Evolutionary conservation across 2,888 invertebrate genomes (phyloP).

Genomic region (Strigamia maritima): DNA sequence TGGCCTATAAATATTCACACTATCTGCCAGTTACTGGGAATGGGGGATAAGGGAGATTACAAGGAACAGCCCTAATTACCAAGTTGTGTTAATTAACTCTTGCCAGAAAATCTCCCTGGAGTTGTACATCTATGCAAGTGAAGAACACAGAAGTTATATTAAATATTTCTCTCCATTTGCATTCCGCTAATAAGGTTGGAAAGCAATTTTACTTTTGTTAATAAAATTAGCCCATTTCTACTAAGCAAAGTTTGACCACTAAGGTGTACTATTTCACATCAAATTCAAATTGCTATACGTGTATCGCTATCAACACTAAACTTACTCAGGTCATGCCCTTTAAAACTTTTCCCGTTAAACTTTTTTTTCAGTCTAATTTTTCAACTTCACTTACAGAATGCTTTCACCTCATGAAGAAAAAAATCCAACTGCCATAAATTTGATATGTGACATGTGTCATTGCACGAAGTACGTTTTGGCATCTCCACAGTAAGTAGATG

Average conservation of each 20-base stretch:
- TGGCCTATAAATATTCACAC: constrained; percentile 12
- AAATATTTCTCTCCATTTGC: constrained; percentile 25
- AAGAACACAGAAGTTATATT: constrained; percentile 18
- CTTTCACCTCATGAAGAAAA: neutral
- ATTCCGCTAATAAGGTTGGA: constrained; percentile 24
- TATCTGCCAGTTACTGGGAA: constrained; percentile 10
- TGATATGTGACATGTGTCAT: constrained; percentile 6
- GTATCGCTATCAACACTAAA: neutral
- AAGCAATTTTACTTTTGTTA: constrained; percentile 22
- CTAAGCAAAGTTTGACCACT: neutral
- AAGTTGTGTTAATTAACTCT: constrained; percentile 25
- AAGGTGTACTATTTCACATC: constrained; percentile 10
- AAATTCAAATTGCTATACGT: neutral
- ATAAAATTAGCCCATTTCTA: neutral
- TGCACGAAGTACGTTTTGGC: neutral
- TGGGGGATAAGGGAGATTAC: constrained; percentile 16
- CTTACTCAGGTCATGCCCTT: neutral
- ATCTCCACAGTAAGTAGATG: neutral
- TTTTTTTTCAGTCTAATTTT: neutral
- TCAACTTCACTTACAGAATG: constrained; percentile 3
- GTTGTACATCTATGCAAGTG: neutral
- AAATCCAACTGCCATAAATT: neutral
- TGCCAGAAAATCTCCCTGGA: constrained; percentile 6
- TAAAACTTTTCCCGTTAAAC: neutral
- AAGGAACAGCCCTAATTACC: constrained; percentile 26